Evolutionary conservation across 2,113 vertebrate species (phyloP), one percentile per base, ranked within the genome.

Genomic region (Apodemus sylvaticus): DNA sequence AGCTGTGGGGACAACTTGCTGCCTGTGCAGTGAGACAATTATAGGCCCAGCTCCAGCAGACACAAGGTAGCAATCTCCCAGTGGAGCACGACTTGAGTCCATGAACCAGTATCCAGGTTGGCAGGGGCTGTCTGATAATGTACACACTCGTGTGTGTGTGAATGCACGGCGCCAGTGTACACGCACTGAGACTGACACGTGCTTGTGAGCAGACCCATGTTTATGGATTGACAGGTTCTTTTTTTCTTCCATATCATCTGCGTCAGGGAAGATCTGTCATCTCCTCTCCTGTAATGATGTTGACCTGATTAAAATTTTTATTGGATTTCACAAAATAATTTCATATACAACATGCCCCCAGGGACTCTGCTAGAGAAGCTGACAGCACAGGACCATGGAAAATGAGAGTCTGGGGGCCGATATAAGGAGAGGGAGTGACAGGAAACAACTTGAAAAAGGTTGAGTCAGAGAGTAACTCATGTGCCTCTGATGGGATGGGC

Each of bases 261-360:
- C 85, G 89, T 94, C 73, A 73, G 85, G 62, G 95, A 98, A 97
- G 95, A 97, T 97, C 97, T 93, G 97, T 98, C 98, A 96, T 94
- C 97, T 97, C 96, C 92, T 95, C 98, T 97, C 94, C 93, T 95
- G 95, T 98, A 98, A 98, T 93, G 91, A 98, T 97, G 97, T 96
- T 98, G 98, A 98, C 98, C 98, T 97, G 98, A 98, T 98, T 98
- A 98, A 98, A 98, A 98, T 97, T 98, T 98, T 98, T 98, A 98
- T 98, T 98, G 97, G 97, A 98, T 98, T 98, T 98, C 95, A 98
- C 96, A 97, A 98, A 98, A 98, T 98, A 98, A 98, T 98, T 98
- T 98, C 95, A 98, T 97, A 97, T 86, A 95, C 93, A 95, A 95
- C 66, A 68, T 97, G 98, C 97, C 98, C 97, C 96, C 97, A 51